phyloP scores from a whole-genome alignment of 1,140 invertebrate species.

The Protaetia brevitarsis region DNA sequence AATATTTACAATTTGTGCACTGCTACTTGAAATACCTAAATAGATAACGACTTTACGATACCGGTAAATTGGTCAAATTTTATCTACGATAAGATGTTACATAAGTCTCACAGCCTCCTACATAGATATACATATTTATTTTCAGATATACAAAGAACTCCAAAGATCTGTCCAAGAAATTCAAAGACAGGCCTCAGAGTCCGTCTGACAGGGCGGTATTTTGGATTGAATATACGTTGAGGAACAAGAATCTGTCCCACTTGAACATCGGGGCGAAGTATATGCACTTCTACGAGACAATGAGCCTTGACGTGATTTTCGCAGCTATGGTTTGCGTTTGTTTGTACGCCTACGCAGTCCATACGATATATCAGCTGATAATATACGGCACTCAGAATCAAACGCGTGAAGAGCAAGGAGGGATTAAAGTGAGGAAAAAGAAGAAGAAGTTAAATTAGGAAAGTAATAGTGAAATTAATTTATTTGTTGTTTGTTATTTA shows the following conservation, averaged over 20 bases:
- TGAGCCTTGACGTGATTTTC: neutral
- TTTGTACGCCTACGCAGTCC: neutral
- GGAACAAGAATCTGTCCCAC: constrained; percentile 2
- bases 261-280: neutral
- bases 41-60: no score
- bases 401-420: neutral
- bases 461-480: no score
- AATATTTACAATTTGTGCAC: no score
- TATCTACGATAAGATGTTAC: no score
- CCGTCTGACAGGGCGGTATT: constrained; percentile 20
- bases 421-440: neutral
- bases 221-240: constrained; percentile 21
- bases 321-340: neutral
- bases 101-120: no score
- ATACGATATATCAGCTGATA: neutral
- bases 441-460: neutral
- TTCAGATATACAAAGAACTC: constrained; percentile 11
- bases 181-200: constrained; percentile 3
- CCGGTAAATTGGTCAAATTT: no score
- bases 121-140: no score
- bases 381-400: neutral
- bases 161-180: constrained; percentile 9
- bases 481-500: no score
- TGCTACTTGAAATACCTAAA: no score
- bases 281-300: constrained; percentile 18